These are phyloP conservation scores for Cynocephalus volans DNA, from an alignment of 2,113 vertebrate genomes.

Conservation along the genomic window DNA sequence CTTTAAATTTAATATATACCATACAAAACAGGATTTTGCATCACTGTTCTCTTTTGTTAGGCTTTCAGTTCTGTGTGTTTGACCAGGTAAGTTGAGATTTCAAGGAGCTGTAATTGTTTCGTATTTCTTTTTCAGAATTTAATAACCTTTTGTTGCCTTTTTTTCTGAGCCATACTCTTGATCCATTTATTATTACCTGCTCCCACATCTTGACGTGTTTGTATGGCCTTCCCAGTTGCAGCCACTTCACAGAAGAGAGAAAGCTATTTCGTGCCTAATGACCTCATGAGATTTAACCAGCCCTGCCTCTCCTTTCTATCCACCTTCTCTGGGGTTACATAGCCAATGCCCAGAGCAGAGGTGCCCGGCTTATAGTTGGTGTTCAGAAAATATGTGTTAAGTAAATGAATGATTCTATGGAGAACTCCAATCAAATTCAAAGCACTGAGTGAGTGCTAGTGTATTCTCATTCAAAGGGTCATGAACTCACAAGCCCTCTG, in stretches of 20 bases:
- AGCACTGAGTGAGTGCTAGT: background rate
- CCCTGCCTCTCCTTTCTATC: background rate
- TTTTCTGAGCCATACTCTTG: background rate
- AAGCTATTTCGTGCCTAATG: background rate
- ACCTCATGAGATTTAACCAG: background rate
- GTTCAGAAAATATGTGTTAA: background rate
- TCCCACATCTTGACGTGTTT: background rate
- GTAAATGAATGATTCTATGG: background rate
- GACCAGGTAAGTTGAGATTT: background rate
- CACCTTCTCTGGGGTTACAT: background rate
- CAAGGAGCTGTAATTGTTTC: background rate
- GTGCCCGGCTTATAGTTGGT: background rate
- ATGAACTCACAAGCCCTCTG: background rate
- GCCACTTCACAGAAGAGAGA: background rate
- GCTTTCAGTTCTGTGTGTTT: background rate
- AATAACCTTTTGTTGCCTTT: background rate
- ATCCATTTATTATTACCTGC: background rate
- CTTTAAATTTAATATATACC: background rate
- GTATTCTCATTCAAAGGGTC: background rate
- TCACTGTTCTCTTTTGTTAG: background rate
- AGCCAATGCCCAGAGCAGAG: background rate
- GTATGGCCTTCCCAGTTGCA: background rate
- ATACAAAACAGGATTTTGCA: background rate
- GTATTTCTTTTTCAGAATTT: background rate
- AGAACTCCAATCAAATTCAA: background rate